Evolutionary conservation across 1,140 invertebrate species (phyloP).

Genomic region (Drosophila pectinifera): DNA sequence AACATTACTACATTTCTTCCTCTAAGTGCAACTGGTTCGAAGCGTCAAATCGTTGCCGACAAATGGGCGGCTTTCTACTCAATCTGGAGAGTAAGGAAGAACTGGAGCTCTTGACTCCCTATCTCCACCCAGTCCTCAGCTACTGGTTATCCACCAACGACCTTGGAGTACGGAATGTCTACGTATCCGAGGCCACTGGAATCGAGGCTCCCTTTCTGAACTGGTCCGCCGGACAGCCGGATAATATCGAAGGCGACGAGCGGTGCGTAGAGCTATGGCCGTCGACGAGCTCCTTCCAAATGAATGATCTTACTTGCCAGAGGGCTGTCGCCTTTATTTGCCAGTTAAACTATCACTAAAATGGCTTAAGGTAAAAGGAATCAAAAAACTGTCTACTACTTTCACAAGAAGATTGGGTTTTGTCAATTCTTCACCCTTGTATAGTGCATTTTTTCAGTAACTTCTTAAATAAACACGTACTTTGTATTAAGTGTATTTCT

Average conservation of each 20-base stretch:
- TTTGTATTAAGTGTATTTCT: too few relatives aligned
- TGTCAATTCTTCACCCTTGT: too few relatives aligned
- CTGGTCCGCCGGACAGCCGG: slow-evolving; percentile 49
- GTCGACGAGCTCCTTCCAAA: slow-evolving; percentile 30
- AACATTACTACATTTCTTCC: slow-evolving; percentile 31
- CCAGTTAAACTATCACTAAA: slow-evolving; percentile 16
- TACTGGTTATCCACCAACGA: slow-evolving; percentile 57
- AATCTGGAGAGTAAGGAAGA: slow-evolving; percentile 26
- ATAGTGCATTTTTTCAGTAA: too few relatives aligned
- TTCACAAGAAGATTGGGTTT: too few relatives aligned
- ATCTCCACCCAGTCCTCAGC: slow-evolving; percentile 26
- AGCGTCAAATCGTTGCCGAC: slow-evolving; percentile 42
- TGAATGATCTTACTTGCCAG: slow-evolving; percentile 37
- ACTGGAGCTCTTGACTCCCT: slow-evolving; percentile 2
- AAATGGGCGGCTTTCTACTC: slow-evolving; percentile 17
- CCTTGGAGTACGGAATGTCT: slow-evolving; percentile 29
- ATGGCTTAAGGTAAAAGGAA: background rate
- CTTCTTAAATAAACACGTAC: too few relatives aligned
- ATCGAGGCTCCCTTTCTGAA: slow-evolving; percentile 8
- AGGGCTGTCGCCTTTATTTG: slow-evolving; percentile 24
- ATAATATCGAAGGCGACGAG: slow-evolving; percentile 37
- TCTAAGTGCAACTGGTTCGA: slow-evolving; percentile 39
- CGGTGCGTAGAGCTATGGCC: slow-evolving; percentile 45
- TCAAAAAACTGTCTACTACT: too few relatives aligned
- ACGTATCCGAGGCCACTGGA: slow-evolving; percentile 44